Evolutionary conservation across 2,113 vertebrate genomes (phyloP).

Genomic region (Eulemur rufifrons): DNA sequence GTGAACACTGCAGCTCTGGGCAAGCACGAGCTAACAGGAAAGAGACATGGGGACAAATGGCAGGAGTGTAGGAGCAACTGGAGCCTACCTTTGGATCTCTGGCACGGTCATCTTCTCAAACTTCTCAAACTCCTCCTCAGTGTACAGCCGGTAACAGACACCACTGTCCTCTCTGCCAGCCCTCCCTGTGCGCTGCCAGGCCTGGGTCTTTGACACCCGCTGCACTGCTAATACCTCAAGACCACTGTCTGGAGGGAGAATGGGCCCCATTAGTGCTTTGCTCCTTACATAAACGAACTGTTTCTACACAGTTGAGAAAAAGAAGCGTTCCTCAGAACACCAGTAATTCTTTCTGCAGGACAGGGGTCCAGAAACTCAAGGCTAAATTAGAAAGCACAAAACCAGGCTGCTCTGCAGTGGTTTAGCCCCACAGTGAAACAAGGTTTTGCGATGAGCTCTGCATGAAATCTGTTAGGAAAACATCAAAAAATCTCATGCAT

Average conservation of each 20-base stretch:
- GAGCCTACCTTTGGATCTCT: constrained; percentile 95
- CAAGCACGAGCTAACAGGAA: not conserved
- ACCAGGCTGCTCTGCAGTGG: not conserved
- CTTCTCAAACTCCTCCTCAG: constrained; percentile 94
- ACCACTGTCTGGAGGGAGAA: constrained; percentile 87
- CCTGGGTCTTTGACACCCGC: constrained; percentile 96
- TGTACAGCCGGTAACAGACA: constrained; percentile 95
- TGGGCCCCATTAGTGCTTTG: not conserved
- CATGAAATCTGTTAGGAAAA: not conserved
- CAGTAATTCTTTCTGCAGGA: not conserved
- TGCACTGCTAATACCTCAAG: constrained; percentile 96
- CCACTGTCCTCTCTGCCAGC: constrained; percentile 94
- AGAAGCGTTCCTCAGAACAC: not conserved
- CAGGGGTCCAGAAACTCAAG: not conserved
- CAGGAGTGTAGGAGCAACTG: rapidly evolving
- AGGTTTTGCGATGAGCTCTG: not conserved
- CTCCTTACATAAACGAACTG: not conserved
- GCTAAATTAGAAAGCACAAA: not conserved
- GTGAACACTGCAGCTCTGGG: not conserved
- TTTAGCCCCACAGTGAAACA: not conserved
- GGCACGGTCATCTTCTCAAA: constrained; percentile 93
- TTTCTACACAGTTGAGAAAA: not conserved
- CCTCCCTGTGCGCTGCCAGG: constrained; percentile 95
- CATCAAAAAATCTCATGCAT: not conserved
- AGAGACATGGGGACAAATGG: rapidly evolving